Conservation (phyloP, 2,113 vertebrate species). For the Myotis yumanensis region DNA sequence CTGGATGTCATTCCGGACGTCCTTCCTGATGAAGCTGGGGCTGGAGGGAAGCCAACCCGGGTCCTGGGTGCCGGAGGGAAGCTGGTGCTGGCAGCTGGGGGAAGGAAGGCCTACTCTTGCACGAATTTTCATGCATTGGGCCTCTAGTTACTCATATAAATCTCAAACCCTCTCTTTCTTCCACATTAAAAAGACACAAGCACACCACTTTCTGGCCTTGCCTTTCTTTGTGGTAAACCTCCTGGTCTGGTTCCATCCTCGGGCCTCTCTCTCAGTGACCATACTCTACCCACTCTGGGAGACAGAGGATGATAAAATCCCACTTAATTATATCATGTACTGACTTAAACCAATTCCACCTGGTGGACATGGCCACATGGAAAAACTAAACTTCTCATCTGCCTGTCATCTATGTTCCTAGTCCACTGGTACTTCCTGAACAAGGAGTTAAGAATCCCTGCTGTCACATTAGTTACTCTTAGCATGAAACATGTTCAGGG, state of each 20-base stretch:
- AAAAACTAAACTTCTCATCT: slow-evolving; percentile 32
- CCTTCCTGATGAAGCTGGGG: too few species aligned
- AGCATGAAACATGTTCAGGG: slow-evolving; percentile 11
- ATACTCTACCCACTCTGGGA: neutral
- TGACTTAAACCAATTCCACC: slow-evolving; percentile 13
- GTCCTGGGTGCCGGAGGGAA: too few species aligned
- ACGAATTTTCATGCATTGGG: too few species aligned
- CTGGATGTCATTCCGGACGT: too few species aligned
- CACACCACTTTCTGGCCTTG: neutral
- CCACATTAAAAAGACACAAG: neutral
- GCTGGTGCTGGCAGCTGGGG: too few species aligned
- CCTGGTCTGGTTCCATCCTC: neutral
- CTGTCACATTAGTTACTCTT: slow-evolving; percentile 18
- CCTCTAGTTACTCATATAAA: neutral
- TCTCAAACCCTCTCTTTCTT: neutral
- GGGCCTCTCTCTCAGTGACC: neutral
- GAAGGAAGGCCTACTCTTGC: too few species aligned
- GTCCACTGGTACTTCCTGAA: neutral
- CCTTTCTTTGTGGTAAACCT: neutral
- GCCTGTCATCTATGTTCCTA: neutral
- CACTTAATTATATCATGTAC: neutral
- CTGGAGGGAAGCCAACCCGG: too few species aligned
- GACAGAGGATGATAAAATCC: neutral
- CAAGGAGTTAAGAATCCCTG: neutral
- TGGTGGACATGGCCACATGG: neutral